Evolutionary conservation across 2,888 invertebrate species (phyloP).

Genomic region (Drosophila prolongata): DNA sequence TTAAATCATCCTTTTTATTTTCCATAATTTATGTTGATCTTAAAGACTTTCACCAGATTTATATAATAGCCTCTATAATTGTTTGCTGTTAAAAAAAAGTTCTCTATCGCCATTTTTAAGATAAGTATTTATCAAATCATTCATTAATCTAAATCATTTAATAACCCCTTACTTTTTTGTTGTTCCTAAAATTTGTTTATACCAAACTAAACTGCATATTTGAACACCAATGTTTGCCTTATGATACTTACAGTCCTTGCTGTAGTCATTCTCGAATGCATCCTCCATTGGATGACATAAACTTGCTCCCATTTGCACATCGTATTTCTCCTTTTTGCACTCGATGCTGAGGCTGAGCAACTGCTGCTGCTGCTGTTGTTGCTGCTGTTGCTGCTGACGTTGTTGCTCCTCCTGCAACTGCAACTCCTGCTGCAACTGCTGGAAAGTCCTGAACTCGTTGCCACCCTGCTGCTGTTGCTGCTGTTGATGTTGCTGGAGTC

Average conservation of each 20-base stretch:
- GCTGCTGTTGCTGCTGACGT: slow-evolving; percentile 55
- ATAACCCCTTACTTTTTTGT: no score
- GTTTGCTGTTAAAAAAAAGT: no score
- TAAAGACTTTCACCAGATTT: no score
- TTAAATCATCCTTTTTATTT: no score
- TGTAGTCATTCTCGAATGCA: slow-evolving; percentile 83
- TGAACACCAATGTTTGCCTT: no score
- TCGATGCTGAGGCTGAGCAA: slow-evolving; percentile 78
- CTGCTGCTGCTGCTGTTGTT: slow-evolving; percentile 66
- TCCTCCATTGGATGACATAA: slow-evolving; percentile 84
- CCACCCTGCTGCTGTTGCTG: slow-evolving; percentile 60
- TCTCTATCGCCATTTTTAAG: no score
- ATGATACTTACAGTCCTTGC: slow-evolving; percentile 84
- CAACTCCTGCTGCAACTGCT: slow-evolving; percentile 66
- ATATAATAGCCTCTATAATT: no score
- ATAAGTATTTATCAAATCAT: no score
- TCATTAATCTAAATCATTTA: no score
- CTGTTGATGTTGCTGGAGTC: slow-evolving; percentile 38
- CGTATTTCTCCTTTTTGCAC: slow-evolving; percentile 82
- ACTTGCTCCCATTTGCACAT: slow-evolving; percentile 67
- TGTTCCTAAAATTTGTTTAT: no score
- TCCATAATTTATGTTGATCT: no score
- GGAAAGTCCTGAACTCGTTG: slow-evolving; percentile 52
- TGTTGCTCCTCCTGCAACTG: slow-evolving; percentile 69
- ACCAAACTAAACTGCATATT: no score